phyloP scores from a whole-genome alignment of 2,888 invertebrate species.

The Lomographa bimaculata region DNA sequence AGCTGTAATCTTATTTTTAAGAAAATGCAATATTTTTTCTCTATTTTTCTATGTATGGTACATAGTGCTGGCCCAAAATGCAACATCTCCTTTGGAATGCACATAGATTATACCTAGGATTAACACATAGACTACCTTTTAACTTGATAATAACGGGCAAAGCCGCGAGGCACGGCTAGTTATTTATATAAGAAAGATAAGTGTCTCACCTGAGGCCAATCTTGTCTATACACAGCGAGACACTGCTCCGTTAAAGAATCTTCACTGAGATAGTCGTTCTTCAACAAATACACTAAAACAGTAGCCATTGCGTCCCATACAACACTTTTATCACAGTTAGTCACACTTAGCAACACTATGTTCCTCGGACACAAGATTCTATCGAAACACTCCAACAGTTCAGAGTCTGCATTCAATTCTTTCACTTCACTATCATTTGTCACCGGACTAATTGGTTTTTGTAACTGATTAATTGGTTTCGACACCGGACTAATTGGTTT shows the following conservation, averaged over 20 bases:
- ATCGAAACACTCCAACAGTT: constrained; percentile 58
- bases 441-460: background rate
- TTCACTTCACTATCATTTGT: constrained; percentile 19
- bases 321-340: constrained; percentile 36
- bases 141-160: no score
- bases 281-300: constrained; percentile 76
- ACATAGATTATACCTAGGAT: no score
- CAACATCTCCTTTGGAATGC: no score
- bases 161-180: no score
- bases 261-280: constrained; percentile 80
- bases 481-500: background rate
- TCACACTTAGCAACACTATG: constrained; percentile 55
- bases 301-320: constrained; percentile 71
- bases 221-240: constrained; percentile 86
- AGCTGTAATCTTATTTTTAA: no score
- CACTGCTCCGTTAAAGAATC: constrained; percentile 86
- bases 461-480: no score
- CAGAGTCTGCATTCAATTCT: constrained; percentile 19
- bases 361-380: constrained; percentile 68
- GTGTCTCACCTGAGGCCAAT: constrained; percentile 85
- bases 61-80: no score
- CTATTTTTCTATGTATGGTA: no score
- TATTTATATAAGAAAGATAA: no score
- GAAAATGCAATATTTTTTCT: no score
- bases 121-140: no score